A percentile compares a stretch with the other conserved stretches of the same genome.
phyloP scores from a whole-genome alignment of 2,113 vertebrate genomes.

The Raja brachyura region DNA sequence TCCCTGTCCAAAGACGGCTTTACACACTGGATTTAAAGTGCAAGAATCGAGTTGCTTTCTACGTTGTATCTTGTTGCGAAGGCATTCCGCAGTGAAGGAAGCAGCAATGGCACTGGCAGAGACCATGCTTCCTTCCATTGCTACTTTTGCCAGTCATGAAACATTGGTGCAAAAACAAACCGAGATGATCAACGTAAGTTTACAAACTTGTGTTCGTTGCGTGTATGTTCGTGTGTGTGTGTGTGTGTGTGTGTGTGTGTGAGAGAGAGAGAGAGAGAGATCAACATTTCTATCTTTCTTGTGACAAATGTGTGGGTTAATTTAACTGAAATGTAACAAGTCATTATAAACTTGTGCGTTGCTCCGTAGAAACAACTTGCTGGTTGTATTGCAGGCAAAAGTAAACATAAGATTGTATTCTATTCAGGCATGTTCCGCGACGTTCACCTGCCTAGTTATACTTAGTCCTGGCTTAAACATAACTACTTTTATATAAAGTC shows the following conservation, averaged over 20 bases:
- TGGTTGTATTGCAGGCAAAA: not conserved
- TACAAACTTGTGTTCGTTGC: not conserved
- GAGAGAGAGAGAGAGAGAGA: too few species aligned
- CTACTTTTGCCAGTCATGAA: slow-evolving; percentile 48
- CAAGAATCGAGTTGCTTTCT: not conserved
- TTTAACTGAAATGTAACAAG: not conserved
- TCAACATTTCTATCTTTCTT: not conserved
- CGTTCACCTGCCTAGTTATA: not conserved
- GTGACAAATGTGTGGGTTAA: not conserved
- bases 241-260: not conserved
- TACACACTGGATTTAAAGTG: slow-evolving; percentile 4
- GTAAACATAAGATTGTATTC: not conserved
- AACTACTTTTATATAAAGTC: not conserved
- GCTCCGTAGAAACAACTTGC: not conserved
- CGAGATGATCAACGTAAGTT: slow-evolving; percentile 58
- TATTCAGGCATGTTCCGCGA: not conserved
- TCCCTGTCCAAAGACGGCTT: not conserved
- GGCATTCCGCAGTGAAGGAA: not conserved
- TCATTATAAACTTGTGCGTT: not conserved
- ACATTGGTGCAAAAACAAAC: slow-evolving; percentile 49
- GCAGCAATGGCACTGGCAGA: slow-evolving; percentile 57
- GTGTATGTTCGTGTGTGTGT: not conserved
- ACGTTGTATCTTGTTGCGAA: not conserved
- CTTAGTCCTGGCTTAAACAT: not conserved
- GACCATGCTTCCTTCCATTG: slow-evolving; percentile 49